Evolutionary conservation across 2,797 vertebrate genomes (phyloP).

Genomic region (Gadopsis bispinosus): DNA sequence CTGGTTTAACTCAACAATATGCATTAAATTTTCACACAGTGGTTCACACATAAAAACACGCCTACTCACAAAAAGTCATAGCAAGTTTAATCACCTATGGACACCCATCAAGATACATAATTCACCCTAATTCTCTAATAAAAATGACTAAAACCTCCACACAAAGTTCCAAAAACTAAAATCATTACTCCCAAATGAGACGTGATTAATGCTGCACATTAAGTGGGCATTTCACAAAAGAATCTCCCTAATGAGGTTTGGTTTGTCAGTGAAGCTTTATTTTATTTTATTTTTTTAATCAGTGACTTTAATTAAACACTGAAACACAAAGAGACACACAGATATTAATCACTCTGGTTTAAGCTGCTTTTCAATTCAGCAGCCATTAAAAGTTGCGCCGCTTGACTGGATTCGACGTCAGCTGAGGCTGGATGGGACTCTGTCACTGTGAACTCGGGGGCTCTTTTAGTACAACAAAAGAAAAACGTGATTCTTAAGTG

Average conservation of each 20-base stretch:
- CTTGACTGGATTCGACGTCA: slow-evolving; percentile 54
- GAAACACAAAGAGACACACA: slow-evolving; percentile 59
- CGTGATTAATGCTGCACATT: slow-evolving; percentile 56
- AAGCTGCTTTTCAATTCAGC: slow-evolving; percentile 65
- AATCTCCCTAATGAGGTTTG: slow-evolving; percentile 55
- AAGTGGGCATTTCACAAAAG: slow-evolving; percentile 55
- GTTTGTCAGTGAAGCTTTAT: slow-evolving; percentile 47
- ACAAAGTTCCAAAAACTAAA: slow-evolving; percentile 20
- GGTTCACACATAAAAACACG: not conserved
- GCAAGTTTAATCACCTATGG: not conserved
- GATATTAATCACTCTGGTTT: slow-evolving; percentile 61
- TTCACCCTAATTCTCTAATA: not conserved
- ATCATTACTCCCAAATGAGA: slow-evolving; percentile 26
- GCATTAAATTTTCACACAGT: not conserved
- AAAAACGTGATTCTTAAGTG: slow-evolving; percentile 11
- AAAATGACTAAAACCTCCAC: not conserved
- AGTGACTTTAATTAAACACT: slow-evolving; percentile 73
- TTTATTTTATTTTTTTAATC: slow-evolving; percentile 37
- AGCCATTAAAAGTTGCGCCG: slow-evolving; percentile 60
- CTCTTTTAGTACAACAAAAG: not conserved
- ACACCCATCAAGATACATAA: not conserved
- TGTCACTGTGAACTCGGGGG: slow-evolving; percentile 49
- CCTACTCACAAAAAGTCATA: not conserved
- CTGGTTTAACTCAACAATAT: not conserved
- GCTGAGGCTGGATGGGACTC: slow-evolving; percentile 47